Conservation (phyloP, 2,113 vertebrate genomes). For the Camelus bactrianus region DNA sequence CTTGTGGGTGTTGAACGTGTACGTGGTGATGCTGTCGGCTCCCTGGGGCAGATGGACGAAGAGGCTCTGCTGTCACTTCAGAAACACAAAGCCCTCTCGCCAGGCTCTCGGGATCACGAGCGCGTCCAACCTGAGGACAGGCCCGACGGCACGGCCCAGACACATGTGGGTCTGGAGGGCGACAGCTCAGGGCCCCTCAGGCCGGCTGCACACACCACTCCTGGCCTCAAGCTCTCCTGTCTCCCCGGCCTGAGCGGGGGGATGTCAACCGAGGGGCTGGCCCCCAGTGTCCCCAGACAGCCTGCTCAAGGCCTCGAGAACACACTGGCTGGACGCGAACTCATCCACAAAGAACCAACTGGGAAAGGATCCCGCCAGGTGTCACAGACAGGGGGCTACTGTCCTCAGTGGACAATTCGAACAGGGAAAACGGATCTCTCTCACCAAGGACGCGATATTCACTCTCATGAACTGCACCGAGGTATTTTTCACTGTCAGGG, state of each 20-base stretch:
- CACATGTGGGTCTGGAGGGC: fast-evolving
- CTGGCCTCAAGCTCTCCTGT: neutral
- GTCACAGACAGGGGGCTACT: neutral
- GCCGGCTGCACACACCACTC: neutral
- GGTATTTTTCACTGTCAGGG: neutral
- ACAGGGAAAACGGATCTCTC: neutral
- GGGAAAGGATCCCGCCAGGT: neutral
- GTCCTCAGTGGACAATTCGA: neutral
- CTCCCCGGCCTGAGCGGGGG: no score
- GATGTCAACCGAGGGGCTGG: neutral
- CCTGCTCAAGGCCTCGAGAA: neutral
- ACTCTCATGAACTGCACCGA: neutral
- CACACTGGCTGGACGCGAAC: neutral
- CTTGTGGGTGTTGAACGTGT: conserved; percentile 95
- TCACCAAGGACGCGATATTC: neutral
- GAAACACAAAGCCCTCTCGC: neutral
- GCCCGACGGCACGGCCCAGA: neutral
- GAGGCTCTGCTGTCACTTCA: neutral
- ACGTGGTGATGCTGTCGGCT: conserved; percentile 92
- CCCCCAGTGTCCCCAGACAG: neutral
- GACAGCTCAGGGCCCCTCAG: neutral
- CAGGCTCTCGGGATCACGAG: neutral
- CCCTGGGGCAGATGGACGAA: conserved; percentile 88
- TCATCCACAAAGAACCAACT: neutral
- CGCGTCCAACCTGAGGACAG: neutral